Conservation (phyloP, 2,113 vertebrate genomes). For the Tylochromis polylepis region DNA sequence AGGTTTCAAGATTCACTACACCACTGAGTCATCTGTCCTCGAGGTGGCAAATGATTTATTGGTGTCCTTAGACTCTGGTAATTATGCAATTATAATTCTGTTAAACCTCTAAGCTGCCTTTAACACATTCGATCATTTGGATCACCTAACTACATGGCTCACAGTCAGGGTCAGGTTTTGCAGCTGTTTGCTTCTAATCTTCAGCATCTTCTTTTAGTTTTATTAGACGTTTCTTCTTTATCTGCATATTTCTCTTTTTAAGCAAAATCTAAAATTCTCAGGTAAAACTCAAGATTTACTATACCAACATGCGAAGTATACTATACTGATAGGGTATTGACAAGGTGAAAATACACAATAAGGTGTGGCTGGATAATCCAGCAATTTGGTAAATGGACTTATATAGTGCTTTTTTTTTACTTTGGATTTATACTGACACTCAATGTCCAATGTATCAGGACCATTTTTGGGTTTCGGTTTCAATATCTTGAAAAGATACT, state of each 20-base stretch:
- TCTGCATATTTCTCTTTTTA: neutral
- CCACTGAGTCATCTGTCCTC: constrained; percentile 1
- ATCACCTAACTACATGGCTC: neutral
- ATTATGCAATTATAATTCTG: neutral
- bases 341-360: neutral
- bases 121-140: neutral
- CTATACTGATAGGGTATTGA: neutral
- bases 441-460: neutral
- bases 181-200: neutral
- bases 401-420: neutral
- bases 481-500: neutral
- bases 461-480: neutral
- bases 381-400: neutral
- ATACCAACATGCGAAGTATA: neutral
- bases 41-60: constrained; percentile 12
- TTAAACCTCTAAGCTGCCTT: neutral
- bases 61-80: neutral
- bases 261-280: neutral
- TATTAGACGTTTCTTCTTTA: neutral
- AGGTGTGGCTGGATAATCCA: neutral
- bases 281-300: neutral
- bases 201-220: neutral
- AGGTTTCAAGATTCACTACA: neutral
- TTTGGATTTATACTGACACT: too few species aligned
- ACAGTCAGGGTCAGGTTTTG: neutral